These are phyloP conservation scores for Tragelaphus imberbis DNA, from an alignment of 2,113 vertebrate species.

Conservation along the genomic window DNA sequence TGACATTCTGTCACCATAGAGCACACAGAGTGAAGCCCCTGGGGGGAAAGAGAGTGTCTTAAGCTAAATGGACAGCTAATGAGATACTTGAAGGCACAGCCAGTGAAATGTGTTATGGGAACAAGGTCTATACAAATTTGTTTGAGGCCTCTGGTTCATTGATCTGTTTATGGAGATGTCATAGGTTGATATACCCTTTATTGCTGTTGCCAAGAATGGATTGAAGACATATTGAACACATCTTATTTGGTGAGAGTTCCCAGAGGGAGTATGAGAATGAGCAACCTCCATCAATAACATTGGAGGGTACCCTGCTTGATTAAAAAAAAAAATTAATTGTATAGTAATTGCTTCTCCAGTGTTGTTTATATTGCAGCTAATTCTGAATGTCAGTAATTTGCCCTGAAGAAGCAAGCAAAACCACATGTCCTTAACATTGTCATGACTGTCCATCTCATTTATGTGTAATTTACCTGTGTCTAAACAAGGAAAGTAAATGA, in stretches of 20 bases:
- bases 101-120: background rate
- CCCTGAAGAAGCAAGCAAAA: slow-evolving; percentile 20
- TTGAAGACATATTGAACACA: background rate
- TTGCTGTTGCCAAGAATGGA: background rate
- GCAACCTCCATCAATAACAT: slow-evolving; percentile 7
- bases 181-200: background rate
- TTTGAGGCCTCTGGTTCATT: background rate
- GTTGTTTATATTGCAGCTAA: background rate
- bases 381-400: slow-evolving; percentile 35
- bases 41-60: background rate
- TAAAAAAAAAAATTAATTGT: slow-evolving; percentile 15
- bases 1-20: background rate
- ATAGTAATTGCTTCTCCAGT: background rate
- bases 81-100: background rate
- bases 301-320: background rate
- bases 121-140: background rate
- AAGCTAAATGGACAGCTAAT: slow-evolving; percentile 13
- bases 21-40: background rate
- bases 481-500: slow-evolving; percentile 28
- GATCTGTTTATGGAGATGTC: slow-evolving; percentile 32
- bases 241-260: background rate
- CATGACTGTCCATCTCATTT: background rate
- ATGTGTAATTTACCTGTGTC: slow-evolving; percentile 4
- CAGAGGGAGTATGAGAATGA: background rate
- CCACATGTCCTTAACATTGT: background rate